Evolutionary conservation across 2,797 vertebrate genomes (phyloP).

Genomic region (Champsocephalus gunnari): DNA sequence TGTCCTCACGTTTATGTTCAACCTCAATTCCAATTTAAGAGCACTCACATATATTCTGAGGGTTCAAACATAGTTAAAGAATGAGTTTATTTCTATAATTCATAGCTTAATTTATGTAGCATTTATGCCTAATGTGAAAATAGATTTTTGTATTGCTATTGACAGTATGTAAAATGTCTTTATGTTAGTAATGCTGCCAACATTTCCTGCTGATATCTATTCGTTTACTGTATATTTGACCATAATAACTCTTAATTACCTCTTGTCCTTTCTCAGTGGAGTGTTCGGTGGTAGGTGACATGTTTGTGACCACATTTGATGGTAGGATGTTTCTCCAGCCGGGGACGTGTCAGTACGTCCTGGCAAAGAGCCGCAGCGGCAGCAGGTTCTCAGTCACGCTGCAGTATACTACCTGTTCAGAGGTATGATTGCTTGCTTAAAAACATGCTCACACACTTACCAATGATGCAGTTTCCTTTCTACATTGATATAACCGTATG

Average conservation of each 20-base stretch:
- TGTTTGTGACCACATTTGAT: slow-evolving; percentile 96
- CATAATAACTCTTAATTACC: neutral
- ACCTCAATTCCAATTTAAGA: too few species aligned
- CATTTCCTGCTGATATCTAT: too few species aligned
- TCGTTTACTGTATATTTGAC: too few species aligned
- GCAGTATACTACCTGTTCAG: slow-evolving; percentile 92
- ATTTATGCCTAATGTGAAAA: too few species aligned
- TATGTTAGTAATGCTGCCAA: too few species aligned
- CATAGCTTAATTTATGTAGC: too few species aligned
- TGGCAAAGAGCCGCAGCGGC: slow-evolving; percentile 93
- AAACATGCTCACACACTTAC: slow-evolving; percentile 1
- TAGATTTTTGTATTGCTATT: too few species aligned
- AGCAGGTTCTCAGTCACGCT: slow-evolving; percentile 93
- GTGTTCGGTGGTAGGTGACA: slow-evolving; percentile 92
- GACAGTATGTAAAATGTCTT: too few species aligned
- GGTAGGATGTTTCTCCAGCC: slow-evolving; percentile 95
- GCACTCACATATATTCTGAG: too few species aligned
- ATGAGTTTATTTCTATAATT: too few species aligned
- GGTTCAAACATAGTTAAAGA: too few species aligned
- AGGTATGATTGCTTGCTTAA: slow-evolving; percentile 80
- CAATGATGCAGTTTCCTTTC: neutral
- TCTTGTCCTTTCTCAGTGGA: slow-evolving; percentile 82
- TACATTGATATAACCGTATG: neutral
- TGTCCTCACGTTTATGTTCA: too few species aligned
- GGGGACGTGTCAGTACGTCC: slow-evolving; percentile 94